These are phyloP conservation scores for Pomacea maculata DNA, from an alignment of 1,140 invertebrate species.

Conservation along the genomic window DNA sequence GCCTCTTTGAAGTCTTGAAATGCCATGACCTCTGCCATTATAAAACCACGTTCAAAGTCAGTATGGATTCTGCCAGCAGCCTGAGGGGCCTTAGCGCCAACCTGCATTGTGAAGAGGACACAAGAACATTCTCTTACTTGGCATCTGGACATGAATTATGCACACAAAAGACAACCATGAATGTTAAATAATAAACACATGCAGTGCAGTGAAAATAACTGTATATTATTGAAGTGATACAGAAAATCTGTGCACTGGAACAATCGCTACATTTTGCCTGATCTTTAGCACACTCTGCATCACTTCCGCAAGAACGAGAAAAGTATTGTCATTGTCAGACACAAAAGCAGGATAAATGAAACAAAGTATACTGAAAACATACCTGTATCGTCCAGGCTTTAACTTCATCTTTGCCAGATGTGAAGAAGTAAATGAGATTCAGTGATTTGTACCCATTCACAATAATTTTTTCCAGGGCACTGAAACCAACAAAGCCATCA, in stretches of 20 bases:
- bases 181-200: no score
- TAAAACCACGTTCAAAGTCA: slow-evolving; percentile 99
- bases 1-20: slow-evolving; percentile 97
- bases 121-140: no score
- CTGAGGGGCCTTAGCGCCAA: slow-evolving; percentile 97
- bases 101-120: slow-evolving; percentile 70
- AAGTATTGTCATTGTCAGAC: no score
- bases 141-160: no score
- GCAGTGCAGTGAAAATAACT: no score
- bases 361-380: slow-evolving; percentile 27
- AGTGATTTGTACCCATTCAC: slow-evolving; percentile 96
- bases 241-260: no score
- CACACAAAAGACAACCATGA: no score
- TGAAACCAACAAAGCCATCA: slow-evolving; percentile 58
- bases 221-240: no score
- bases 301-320: no score
- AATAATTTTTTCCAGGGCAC: slow-evolving; percentile 96
- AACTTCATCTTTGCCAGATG: slow-evolving; percentile 94
- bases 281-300: no score
- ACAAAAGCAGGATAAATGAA: no score
- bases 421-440: slow-evolving; percentile 94
- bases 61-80: slow-evolving; percentile 98
- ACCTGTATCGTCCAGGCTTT: slow-evolving; percentile 99
- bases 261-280: no score
- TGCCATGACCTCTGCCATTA: slow-evolving; percentile 99